Conservation (phyloP, 2,888 invertebrate genomes). For the Herminia tarsipennalis region DNA sequence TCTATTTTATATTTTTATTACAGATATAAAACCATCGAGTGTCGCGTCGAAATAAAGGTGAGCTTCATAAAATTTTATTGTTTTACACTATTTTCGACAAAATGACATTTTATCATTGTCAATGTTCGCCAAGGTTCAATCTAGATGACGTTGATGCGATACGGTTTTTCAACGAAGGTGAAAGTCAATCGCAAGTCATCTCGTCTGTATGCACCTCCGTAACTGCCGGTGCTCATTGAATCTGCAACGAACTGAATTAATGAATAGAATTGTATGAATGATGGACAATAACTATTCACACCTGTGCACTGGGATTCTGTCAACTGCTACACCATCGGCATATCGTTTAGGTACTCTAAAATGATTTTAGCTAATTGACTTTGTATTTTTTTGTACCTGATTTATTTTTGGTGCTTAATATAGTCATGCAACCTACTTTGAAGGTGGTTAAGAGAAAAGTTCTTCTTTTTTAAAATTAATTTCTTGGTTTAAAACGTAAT, state of each 20-base stretch:
- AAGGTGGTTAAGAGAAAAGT: too few species aligned
- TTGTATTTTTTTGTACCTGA: too few species aligned
- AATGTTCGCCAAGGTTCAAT: constrained; percentile 27
- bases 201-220: constrained; percentile 55
- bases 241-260: constrained; percentile 52
- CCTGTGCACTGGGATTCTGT: constrained; percentile 14
- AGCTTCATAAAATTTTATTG: constrained; percentile 27
- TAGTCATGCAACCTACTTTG: too few species aligned
- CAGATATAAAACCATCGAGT: constrained; percentile 42
- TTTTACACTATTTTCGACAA: constrained; percentile 21
- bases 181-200: constrained; percentile 58
- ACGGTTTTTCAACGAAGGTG: constrained; percentile 58
- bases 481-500: too few species aligned
- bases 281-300: constrained; percentile 32
- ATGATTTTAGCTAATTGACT: too few species aligned
- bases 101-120: constrained; percentile 17
- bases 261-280: constrained; percentile 51
- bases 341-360: too few species aligned
- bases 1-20: constrained; percentile 38
- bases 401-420: too few species aligned
- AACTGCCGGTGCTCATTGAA: constrained; percentile 47
- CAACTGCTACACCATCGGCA: too few species aligned
- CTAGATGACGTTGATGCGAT: constrained; percentile 52
- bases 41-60: constrained; percentile 46
- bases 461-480: constrained; percentile 1